phyloP scores from a whole-genome alignment of 2,888 invertebrate species.

The Drosophila glabriapex region DNA sequence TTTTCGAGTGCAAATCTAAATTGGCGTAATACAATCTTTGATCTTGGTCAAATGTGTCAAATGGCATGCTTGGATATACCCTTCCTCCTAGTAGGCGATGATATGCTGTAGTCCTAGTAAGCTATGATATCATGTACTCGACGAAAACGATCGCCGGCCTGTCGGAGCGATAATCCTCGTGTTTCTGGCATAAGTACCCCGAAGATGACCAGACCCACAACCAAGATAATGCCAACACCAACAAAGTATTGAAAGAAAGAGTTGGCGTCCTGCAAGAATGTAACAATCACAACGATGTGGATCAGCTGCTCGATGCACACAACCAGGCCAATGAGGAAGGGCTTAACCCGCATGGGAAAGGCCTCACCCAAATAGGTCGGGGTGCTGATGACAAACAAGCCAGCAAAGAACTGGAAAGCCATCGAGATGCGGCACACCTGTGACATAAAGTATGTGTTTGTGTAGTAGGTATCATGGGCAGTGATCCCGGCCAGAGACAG shows the following conservation, averaged over 20 bases:
- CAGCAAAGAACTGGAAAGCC: slow-evolving; percentile 73
- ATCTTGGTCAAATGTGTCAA: not conserved
- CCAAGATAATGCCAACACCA: slow-evolving; percentile 64
- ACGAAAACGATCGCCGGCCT: slow-evolving; percentile 64
- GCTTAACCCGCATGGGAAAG: slow-evolving; percentile 75
- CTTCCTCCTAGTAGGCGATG: slow-evolving; percentile 49
- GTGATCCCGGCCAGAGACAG: slow-evolving; percentile 67
- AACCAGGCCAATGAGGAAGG: slow-evolving; percentile 67
- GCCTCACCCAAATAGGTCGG: slow-evolving; percentile 79
- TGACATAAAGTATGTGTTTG: slow-evolving; percentile 52
- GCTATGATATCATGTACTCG: slow-evolving; percentile 57
- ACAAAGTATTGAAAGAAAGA: slow-evolving; percentile 60
- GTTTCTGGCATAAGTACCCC: slow-evolving; percentile 65
- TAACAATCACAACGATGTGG: slow-evolving; percentile 67
- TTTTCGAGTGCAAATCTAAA: not conserved
- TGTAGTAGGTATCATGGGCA: slow-evolving; percentile 29
- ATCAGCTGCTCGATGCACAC: slow-evolving; percentile 73
- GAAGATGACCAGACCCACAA: slow-evolving; percentile 49
- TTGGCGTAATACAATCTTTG: not conserved
- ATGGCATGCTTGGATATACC: not conserved
- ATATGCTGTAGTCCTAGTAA: slow-evolving; percentile 44
- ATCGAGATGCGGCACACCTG: slow-evolving; percentile 61
- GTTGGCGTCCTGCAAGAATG: slow-evolving; percentile 17
- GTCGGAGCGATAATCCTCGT: slow-evolving; percentile 52
- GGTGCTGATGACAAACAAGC: slow-evolving; percentile 69